These are phyloP conservation scores for Melinaea marsaeus DNA, from an alignment of 2,888 invertebrate genomes.

Conservation along the genomic window DNA sequence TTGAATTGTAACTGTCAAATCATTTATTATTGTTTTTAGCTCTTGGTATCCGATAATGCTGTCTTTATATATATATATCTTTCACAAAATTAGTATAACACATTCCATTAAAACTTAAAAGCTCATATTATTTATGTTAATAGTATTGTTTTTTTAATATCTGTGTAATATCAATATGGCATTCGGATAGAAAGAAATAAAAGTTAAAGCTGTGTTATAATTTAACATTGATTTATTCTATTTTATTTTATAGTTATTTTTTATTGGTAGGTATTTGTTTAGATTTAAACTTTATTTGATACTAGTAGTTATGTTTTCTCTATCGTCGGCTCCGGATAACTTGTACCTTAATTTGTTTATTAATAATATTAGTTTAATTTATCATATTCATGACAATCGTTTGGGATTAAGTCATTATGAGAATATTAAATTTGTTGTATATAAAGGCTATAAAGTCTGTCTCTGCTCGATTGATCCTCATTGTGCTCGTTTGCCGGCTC, in stretches of 20 bases:
- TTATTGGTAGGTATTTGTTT: constrained; percentile 71
- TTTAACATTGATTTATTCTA: constrained; percentile 76
- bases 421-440: constrained; percentile 49
- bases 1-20: constrained; percentile 54
- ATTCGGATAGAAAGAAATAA: constrained; percentile 43
- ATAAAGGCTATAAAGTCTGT: constrained; percentile 53
- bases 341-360: constrained; percentile 75
- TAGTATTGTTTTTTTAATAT: constrained; percentile 38
- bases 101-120: constrained; percentile 71
- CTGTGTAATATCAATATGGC: constrained; percentile 6
- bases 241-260: constrained; percentile 77
- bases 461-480: constrained; percentile 63
- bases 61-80: constrained; percentile 50
- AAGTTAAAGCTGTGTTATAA: constrained; percentile 75
- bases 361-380: constrained; percentile 66
- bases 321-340: constrained; percentile 65
- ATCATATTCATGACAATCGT: constrained; percentile 73
- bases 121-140: constrained; percentile 49
- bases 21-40: constrained; percentile 46
- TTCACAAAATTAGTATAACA: constrained; percentile 45
- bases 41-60: constrained; percentile 67
- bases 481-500: constrained; percentile 66
- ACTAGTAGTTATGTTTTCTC: constrained; percentile 69
- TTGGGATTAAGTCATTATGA: constrained; percentile 47
- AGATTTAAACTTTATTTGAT: constrained; percentile 75